Evolutionary conservation across 2,113 vertebrate genomes (phyloP), one percentile per base, ranked within the genome.

Genomic region (Pangasianodon hypophthalmus): DNA sequence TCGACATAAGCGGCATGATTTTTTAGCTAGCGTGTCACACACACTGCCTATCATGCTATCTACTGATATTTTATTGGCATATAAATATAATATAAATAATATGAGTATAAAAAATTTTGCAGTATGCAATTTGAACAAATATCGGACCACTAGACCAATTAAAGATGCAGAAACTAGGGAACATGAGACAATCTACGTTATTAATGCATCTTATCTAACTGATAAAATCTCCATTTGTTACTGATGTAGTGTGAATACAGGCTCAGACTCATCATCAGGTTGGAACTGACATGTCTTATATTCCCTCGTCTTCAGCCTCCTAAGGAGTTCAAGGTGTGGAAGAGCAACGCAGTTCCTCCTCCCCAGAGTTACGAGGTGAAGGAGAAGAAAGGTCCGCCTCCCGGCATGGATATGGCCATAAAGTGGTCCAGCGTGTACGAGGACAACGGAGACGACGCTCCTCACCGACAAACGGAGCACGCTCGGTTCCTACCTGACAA

Each of bases 401-500:
- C 97, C 0, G 97, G 97, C 50, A 95, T 97, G 91, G 98, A 99
- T 92, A 99, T 99, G 98, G 98, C 98, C 32, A 98, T 99, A 60
- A 99, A 99, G 89, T 99, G 98, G 98, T 99, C 98, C 89, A 98
- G 97, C 87, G 97, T 99, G 58, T 99, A 99, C 19, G 97, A 99
- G 91, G 98, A 99, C 95, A 99, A 99, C 13, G 98, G 98, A 1
- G 97, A 97, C 0, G 98, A 99, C 19, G 98, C 98, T 54, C 98
- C 98, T 0, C 95, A 96, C 54, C 92, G 94, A 18, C 93, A 92
- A 41, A 87, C 93, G 5, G 96, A 94, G 48, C 95, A 93, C 0
- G 96, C 97, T 29, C 93, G 24, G 21, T 96, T 97, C 87, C 92
- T 98, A 3, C 97, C 97, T 0, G 93, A 96, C 10, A 94, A 95